These are phyloP conservation scores for Drosophila infuscata DNA, from an alignment of 2,888 invertebrate genomes.

Conservation along the genomic window DNA sequence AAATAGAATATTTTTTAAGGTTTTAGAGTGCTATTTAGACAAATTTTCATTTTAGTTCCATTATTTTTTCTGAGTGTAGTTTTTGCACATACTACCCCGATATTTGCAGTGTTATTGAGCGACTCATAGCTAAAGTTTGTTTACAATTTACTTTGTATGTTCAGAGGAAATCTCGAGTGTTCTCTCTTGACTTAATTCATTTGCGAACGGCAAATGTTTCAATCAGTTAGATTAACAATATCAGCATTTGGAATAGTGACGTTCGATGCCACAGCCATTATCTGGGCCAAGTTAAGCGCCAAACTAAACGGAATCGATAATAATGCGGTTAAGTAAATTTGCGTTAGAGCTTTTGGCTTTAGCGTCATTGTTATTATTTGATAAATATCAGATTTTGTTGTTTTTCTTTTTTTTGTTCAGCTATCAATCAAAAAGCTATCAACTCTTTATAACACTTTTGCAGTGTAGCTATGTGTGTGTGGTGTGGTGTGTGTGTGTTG, in stretches of 20 bases:
- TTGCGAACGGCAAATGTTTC: slow-evolving; percentile 16
- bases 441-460: slow-evolving; percentile 28
- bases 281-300: slow-evolving; percentile 39
- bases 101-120: not conserved
- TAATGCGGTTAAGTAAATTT: slow-evolving; percentile 67
- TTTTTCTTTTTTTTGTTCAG: slow-evolving; percentile 29
- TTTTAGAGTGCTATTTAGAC: too few relatives aligned
- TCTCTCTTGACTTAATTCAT: slow-evolving; percentile 13
- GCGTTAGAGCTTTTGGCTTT: slow-evolving; percentile 28
- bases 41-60: rapidly evolving
- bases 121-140: not conserved
- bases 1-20: too few relatives aligned
- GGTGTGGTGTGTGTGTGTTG: slow-evolving; percentile 28
- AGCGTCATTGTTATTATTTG: slow-evolving; percentile 16
- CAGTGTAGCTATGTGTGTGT: not conserved
- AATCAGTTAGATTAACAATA: slow-evolving; percentile 46
- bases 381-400: slow-evolving; percentile 1
- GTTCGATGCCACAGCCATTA: slow-evolving; percentile 39
- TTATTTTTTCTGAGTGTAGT: not conserved
- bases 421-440: slow-evolving; percentile 66
- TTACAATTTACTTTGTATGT: not conserved
- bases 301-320: slow-evolving; percentile 31
- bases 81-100: not conserved
- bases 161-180: not conserved
- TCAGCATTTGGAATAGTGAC: slow-evolving; percentile 37